Percentiles rank a stretch among this genome's conserved stretches.
Conservation (phyloP, 2,797 vertebrate species). For the Chromobotia macracanthus region DNA sequence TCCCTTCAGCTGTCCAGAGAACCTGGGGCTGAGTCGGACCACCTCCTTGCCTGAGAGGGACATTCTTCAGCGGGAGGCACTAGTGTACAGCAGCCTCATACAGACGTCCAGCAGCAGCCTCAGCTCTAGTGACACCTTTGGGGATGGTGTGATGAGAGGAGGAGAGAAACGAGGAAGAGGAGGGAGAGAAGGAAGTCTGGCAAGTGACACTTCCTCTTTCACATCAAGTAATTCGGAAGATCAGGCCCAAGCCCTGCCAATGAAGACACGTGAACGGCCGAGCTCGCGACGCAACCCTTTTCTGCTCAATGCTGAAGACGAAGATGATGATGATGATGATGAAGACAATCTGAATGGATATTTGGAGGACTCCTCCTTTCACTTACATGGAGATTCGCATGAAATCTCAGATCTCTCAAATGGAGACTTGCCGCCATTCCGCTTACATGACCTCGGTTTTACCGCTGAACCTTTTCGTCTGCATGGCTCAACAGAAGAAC, state of each 20-base stretch:
- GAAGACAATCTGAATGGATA: conserved; percentile 77
- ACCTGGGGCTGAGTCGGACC: conserved; percentile 81
- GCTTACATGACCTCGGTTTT: conserved; percentile 70
- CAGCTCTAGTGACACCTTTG: conserved; percentile 57
- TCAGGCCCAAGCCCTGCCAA: conserved; percentile 59
- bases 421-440: conserved; percentile 67
- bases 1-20: conserved; percentile 85
- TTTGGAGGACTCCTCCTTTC: conserved; percentile 81
- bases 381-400: conserved; percentile 74
- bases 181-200: conserved; percentile 70
- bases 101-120: conserved; percentile 68
- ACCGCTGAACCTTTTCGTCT: conserved; percentile 84
- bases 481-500: conserved; percentile 73
- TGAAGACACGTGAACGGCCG: conserved; percentile 61
- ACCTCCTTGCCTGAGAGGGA: conserved; percentile 87
- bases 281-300: conserved; percentile 88
- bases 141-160: conserved; percentile 58
- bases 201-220: conserved; percentile 75
- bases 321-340: conserved; percentile 82
- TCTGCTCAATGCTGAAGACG: conserved; percentile 80
- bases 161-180: conserved; percentile 49
- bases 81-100: conserved; percentile 88
- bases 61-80: conserved; percentile 84
- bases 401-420: conserved; percentile 56
- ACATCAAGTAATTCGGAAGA: conserved; percentile 79